Conservation (phyloP, 2,888 invertebrate species). For the Lasioglossum malachurum region DNA sequence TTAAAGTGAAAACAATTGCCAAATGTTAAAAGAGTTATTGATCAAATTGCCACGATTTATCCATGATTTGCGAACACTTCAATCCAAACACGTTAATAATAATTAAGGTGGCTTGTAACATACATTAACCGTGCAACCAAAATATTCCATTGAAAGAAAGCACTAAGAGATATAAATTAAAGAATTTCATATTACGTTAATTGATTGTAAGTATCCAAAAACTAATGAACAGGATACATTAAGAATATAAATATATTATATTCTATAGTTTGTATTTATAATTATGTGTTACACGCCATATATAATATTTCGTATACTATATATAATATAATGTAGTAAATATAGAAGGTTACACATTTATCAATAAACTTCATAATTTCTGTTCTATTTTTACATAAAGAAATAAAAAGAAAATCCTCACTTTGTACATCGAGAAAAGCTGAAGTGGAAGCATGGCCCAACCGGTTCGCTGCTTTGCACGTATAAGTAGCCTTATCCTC, state of each 20-base stretch:
- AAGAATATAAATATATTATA: conserved; percentile 1
- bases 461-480: conserved; percentile 89
- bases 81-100: not conserved
- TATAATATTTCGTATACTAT: not conserved
- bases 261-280: not conserved
- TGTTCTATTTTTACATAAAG: not conserved
- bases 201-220: not conserved
- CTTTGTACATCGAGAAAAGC: conserved; percentile 88
- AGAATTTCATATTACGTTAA: not conserved
- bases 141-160: not conserved
- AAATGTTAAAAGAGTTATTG: not conserved
- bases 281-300: not conserved
- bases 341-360: not conserved
- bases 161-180: not conserved
- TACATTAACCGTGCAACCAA: not conserved
- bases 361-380: not conserved
- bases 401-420: conserved; percentile 44
- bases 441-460: conserved; percentile 89
- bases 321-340: not conserved
- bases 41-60: not conserved
- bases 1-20: not conserved
- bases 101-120: not conserved
- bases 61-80: not conserved
- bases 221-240: not conserved
- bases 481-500: conserved; percentile 90